Conservation (phyloP, 2,797 vertebrate genomes). For the Chloroceryle inda region DNA sequence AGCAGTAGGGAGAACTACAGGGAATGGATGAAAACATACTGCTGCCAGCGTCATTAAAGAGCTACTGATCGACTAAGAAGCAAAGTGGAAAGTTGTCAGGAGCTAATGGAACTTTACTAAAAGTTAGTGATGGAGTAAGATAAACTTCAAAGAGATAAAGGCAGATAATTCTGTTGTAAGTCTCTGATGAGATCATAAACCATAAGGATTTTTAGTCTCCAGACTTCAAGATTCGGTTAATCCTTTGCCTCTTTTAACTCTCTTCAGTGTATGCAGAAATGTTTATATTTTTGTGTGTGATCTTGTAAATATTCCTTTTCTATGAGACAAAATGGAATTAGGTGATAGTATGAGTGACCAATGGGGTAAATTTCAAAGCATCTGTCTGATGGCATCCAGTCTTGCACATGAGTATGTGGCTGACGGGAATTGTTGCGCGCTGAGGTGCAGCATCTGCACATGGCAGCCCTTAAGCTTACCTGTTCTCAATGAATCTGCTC, state of each 20-base stretch:
- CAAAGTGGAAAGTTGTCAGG: neutral
- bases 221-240: neutral
- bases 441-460: rapidly evolving
- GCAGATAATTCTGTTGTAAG: neutral
- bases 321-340: neutral
- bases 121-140: conserved; percentile 15
- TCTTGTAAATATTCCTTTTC: neutral
- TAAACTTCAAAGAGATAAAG: conserved; percentile 26
- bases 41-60: neutral
- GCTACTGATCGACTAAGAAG: neutral
- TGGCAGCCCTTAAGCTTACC: neutral
- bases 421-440: neutral
- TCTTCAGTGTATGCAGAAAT: neutral
- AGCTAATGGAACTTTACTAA: neutral
- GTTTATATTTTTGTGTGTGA: neutral
- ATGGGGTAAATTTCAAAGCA: neutral
- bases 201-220: neutral
- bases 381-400: neutral
- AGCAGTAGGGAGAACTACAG: neutral
- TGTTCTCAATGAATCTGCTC: neutral
- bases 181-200: conserved; percentile 20
- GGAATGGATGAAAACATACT: neutral
- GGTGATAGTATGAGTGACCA: neutral
- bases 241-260: neutral
- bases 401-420: neutral